Evolutionary conservation across 2,888 invertebrate genomes (phyloP).

Genomic region (Amorpha juglandis): DNA sequence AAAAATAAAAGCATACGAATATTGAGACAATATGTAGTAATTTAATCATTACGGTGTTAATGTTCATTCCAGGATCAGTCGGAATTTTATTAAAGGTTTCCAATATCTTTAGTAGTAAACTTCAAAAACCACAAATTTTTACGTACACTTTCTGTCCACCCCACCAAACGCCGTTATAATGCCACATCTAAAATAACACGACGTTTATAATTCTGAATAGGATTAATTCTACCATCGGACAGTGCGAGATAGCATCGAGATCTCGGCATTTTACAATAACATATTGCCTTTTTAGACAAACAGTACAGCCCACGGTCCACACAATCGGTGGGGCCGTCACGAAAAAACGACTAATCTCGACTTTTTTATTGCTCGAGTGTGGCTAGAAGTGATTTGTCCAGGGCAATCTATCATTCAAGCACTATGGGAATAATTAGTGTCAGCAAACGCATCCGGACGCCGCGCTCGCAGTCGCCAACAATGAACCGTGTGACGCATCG

Average conservation of each 20-base stretch:
- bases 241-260: constrained; percentile 64
- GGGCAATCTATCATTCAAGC: constrained; percentile 82
- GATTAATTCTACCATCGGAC: constrained; percentile 67
- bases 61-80: too few relatives aligned
- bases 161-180: constrained; percentile 6
- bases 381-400: constrained; percentile 82
- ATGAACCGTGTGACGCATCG: constrained; percentile 78
- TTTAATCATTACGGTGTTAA: too few relatives aligned
- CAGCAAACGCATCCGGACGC: constrained; percentile 80
- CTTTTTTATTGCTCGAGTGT: constrained; percentile 75
- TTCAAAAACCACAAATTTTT: not conserved
- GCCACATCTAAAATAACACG: constrained; percentile 25
- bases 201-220: constrained; percentile 60
- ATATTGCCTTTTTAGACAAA: constrained; percentile 70
- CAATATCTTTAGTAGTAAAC: too few relatives aligned
- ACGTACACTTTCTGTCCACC: not conserved
- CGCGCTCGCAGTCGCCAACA: constrained; percentile 67
- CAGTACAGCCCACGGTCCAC: constrained; percentile 63
- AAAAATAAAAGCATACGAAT: too few relatives aligned
- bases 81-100: too few relatives aligned
- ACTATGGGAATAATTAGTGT: constrained; percentile 84
- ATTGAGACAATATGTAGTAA: too few relatives aligned
- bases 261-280: constrained; percentile 60
- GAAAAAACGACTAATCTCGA: constrained; percentile 73
- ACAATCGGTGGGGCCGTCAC: constrained; percentile 65